Percentiles rank a stretch among this genome's conserved stretches.
Evolutionary conservation across 2,797 vertebrate species (phyloP).

Genomic region (Pangasius djambal): DNA sequence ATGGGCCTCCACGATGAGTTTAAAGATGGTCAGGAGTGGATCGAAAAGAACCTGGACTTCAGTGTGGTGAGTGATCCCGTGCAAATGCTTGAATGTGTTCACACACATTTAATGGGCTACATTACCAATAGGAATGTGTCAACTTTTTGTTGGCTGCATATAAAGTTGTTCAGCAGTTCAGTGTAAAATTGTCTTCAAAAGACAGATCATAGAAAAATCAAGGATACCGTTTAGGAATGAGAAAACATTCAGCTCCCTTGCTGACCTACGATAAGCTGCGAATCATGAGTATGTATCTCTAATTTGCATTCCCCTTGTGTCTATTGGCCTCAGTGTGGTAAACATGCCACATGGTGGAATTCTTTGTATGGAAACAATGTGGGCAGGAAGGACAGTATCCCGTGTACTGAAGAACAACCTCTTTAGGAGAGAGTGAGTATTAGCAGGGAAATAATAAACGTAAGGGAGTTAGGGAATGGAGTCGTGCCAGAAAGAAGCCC

Average conservation of each 20-base stretch:
- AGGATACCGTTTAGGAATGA: not conserved
- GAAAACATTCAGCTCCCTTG: not conserved
- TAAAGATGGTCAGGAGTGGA: constrained; percentile 95
- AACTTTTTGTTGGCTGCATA: not conserved
- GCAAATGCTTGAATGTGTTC: not conserved
- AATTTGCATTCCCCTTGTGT: not conserved
- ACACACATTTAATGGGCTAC: not conserved
- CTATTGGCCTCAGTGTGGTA: not conserved
- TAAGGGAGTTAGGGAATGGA: not conserved
- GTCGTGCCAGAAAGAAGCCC: not conserved
- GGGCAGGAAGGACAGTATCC: constrained; percentile 21
- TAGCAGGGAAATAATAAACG: not conserved
- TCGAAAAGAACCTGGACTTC: constrained; percentile 95
- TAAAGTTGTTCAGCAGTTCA: not conserved
- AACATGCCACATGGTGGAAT: constrained; percentile 41
- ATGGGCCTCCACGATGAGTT: constrained; percentile 98
- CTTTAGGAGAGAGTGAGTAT: not conserved
- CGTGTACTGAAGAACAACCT: not conserved
- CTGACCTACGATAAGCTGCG: not conserved
- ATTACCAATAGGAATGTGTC: not conserved
- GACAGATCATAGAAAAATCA: not conserved
- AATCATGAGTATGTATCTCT: too few relatives aligned
- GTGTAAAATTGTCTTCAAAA: not conserved
- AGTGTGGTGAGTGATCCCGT: constrained; percentile 82
- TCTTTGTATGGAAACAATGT: constrained; percentile 59